Evolutionary conservation across 2,888 invertebrate species (phyloP).

Genomic region (Limulus polyphemus): DNA sequence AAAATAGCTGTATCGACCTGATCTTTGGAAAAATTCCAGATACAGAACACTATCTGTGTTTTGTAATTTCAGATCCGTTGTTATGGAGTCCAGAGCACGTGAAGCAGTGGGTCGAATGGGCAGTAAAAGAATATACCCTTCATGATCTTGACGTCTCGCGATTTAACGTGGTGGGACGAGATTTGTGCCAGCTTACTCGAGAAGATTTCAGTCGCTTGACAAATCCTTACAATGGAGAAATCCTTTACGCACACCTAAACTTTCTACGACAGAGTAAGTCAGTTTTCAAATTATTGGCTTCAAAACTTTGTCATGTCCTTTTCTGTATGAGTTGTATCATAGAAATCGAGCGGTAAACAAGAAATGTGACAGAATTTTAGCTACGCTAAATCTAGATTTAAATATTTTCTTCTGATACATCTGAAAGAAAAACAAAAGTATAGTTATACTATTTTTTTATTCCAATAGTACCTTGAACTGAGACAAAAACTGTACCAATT

Average conservation of each 20-base stretch:
- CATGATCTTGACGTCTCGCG: conserved; percentile 31
- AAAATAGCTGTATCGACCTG: too few species aligned
- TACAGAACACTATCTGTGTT: neutral
- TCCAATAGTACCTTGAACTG: too few species aligned
- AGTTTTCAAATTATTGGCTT: neutral
- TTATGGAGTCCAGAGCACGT: conserved; percentile 33
- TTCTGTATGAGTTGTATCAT: too few species aligned
- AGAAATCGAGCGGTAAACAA: too few species aligned
- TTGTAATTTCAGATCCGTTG: conserved; percentile 30
- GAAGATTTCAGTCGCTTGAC: conserved; percentile 32
- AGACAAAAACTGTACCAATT: too few species aligned
- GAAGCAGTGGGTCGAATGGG: conserved; percentile 35
- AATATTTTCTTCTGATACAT: too few species aligned
- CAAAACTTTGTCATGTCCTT: too few species aligned
- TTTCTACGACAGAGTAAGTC: conserved; percentile 29
- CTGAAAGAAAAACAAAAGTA: too few species aligned
- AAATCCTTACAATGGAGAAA: conserved; percentile 31
- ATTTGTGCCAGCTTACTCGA: conserved; percentile 32
- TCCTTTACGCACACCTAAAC: conserved; percentile 31
- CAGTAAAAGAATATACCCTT: conserved; percentile 31
- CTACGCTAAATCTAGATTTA: too few species aligned
- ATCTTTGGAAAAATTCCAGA: too few species aligned
- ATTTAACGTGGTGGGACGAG: conserved; percentile 32
- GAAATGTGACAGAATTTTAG: too few species aligned
- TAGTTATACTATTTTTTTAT: too few species aligned